Percentiles rank a stretch among this genome's conserved stretches.
Conservation (phyloP, 2,888 invertebrate species). For the Steromphala cineraria region DNA sequence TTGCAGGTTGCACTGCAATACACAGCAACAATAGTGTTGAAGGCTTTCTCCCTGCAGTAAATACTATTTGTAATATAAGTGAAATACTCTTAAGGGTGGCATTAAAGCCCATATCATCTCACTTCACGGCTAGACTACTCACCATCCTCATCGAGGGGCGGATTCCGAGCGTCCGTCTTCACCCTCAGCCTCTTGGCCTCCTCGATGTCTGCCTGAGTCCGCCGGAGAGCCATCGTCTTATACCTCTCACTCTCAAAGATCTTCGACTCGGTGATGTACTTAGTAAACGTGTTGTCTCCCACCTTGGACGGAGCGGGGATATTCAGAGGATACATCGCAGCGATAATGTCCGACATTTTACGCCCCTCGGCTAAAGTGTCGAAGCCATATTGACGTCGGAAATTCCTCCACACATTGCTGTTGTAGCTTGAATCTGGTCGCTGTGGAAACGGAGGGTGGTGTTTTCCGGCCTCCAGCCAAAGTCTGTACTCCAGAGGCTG, state of each 20-base stretch:
- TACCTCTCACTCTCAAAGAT: constrained; percentile 67
- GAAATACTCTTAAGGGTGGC: too few relatives aligned
- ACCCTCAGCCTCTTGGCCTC: constrained; percentile 65
- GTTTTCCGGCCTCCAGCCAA: constrained; percentile 74
- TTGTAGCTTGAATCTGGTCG: constrained; percentile 69
- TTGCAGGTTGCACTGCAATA: too few relatives aligned
- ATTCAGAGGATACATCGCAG: constrained; percentile 73
- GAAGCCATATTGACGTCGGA: constrained; percentile 69
- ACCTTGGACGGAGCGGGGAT: constrained; percentile 72
- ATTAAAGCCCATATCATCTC: too few relatives aligned
- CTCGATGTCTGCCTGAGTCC: constrained; percentile 61
- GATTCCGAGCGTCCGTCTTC: constrained; percentile 69
- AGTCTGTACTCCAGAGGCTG: constrained; percentile 66
- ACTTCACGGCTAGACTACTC: neutral
- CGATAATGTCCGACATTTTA: constrained; percentile 70
- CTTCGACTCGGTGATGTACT: constrained; percentile 69
- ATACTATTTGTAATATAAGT: too few relatives aligned
- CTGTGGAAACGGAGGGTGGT: constrained; percentile 63
- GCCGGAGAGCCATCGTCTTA: constrained; percentile 60
- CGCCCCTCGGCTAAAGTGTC: constrained; percentile 60
- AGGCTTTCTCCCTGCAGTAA: too few relatives aligned
- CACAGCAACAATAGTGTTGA: too few relatives aligned
- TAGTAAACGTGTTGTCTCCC: constrained; percentile 70
- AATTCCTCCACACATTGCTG: constrained; percentile 74
- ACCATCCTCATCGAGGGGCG: constrained; percentile 72